Conservation (phyloP, 2,797 vertebrate genomes). For the Dendrocincla fuliginosa region DNA sequence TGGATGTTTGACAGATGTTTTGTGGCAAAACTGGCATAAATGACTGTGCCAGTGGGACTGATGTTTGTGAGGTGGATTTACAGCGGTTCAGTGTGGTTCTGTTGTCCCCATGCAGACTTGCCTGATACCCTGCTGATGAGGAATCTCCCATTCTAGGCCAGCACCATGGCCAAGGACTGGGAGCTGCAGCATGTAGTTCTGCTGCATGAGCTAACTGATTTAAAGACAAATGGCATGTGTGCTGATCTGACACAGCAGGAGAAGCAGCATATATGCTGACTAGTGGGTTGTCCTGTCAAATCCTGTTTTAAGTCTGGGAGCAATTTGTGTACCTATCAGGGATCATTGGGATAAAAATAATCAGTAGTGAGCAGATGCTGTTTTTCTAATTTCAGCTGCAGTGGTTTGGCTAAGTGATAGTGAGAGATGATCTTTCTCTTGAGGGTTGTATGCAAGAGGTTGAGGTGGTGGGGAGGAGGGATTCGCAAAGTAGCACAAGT, state of each 20-base stretch:
- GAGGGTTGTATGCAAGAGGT: background rate
- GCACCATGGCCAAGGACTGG: background rate
- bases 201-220: background rate
- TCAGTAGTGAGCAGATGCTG: background rate
- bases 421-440: background rate
- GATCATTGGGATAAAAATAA: background rate
- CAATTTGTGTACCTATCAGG: background rate
- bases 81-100: background rate
- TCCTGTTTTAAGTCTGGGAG: background rate
- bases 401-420: background rate
- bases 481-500: background rate
- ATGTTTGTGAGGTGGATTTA: background rate
- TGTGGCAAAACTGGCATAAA: background rate
- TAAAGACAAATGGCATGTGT: background rate
- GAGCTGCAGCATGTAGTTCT: background rate
- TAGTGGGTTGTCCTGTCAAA: background rate
- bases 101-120: background rate
- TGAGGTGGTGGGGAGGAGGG: background rate
- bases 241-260: background rate
- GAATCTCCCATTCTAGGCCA: background rate
- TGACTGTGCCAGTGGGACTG: background rate
- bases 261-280: background rate
- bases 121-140: background rate
- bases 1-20: background rate
- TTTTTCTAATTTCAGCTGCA: background rate